Conservation (phyloP, 2,797 vertebrate genomes). For the Sebastes paucispinis region DNA sequence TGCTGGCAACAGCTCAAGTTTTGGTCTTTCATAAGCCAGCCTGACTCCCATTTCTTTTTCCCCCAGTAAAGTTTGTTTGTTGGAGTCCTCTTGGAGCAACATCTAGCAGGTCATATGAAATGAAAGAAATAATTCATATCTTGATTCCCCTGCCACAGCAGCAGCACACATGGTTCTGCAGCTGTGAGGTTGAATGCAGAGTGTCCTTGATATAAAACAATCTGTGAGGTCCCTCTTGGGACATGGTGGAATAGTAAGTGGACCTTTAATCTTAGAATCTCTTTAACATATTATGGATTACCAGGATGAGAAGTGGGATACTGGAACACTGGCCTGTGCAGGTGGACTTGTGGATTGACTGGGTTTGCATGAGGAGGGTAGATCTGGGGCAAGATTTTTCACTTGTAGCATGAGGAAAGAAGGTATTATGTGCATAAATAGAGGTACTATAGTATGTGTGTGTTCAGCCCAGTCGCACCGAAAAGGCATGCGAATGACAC, state of each 20-base stretch:
- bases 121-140: constrained; percentile 5
- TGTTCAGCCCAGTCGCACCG: too few relatives aligned
- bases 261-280: background rate
- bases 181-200: background rate
- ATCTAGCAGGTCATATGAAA: background rate
- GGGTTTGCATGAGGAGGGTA: too few relatives aligned
- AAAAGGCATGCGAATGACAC: too few relatives aligned
- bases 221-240: background rate
- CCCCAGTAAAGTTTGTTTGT: background rate
- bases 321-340: background rate
- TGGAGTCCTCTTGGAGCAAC: background rate
- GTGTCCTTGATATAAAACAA: background rate
- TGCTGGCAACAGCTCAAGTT: background rate
- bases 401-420: too few relatives aligned
- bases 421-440: too few relatives aligned
- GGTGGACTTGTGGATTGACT: background rate
- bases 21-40: background rate
- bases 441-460: too few relatives aligned
- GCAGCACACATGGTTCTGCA: background rate
- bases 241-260: background rate
- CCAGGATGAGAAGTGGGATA: background rate
- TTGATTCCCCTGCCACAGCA: background rate
- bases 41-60: background rate
- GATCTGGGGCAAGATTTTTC: too few relatives aligned
- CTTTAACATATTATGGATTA: background rate